Percentiles rank a stretch among this genome's conserved stretches.
Evolutionary conservation across 2,113 vertebrate genomes (phyloP).

Genomic region (Equus przewalskii): DNA sequence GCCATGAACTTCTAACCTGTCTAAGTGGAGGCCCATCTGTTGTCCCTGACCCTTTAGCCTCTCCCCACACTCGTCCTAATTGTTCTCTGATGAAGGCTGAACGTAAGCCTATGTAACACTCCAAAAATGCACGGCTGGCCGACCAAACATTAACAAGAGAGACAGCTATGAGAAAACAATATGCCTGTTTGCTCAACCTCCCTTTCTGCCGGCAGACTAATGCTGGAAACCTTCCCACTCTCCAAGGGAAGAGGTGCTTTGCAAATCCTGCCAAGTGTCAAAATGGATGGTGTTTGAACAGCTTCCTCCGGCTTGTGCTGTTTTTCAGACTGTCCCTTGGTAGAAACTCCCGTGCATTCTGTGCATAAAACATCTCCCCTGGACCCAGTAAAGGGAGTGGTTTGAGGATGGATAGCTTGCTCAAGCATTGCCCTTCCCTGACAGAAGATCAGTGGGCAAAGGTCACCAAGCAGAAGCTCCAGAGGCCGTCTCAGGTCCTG

Average conservation of each 20-base stretch:
- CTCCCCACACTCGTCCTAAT: constrained; percentile 58
- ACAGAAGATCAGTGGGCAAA: background rate
- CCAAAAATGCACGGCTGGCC: constrained; percentile 77
- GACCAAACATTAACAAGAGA: constrained; percentile 75
- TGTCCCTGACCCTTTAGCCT: constrained; percentile 71
- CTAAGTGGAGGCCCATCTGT: constrained; percentile 84
- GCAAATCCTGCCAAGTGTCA: constrained; percentile 67
- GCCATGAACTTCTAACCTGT: constrained; percentile 85
- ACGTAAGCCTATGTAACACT: constrained; percentile 71
- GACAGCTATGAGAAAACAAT: constrained; percentile 66
- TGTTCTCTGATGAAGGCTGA: constrained; percentile 78
- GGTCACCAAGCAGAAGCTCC: background rate
- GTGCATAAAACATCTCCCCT: background rate
- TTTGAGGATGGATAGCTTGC: background rate
- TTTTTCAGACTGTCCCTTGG: constrained; percentile 46
- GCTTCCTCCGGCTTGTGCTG: background rate
- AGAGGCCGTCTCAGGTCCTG: background rate
- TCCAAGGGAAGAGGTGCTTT: constrained; percentile 52
- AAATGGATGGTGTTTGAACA: constrained; percentile 48
- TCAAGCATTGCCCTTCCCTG: background rate
- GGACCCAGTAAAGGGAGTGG: background rate
- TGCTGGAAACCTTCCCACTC: constrained; percentile 60
- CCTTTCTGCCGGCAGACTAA: constrained; percentile 23
- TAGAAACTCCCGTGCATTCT: background rate
- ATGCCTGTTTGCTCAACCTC: constrained; percentile 61